Percentiles rank a stretch among this genome's conserved stretches.
Conservation (phyloP, 2,113 vertebrate species). For the Cryptotis parvus region DNA sequence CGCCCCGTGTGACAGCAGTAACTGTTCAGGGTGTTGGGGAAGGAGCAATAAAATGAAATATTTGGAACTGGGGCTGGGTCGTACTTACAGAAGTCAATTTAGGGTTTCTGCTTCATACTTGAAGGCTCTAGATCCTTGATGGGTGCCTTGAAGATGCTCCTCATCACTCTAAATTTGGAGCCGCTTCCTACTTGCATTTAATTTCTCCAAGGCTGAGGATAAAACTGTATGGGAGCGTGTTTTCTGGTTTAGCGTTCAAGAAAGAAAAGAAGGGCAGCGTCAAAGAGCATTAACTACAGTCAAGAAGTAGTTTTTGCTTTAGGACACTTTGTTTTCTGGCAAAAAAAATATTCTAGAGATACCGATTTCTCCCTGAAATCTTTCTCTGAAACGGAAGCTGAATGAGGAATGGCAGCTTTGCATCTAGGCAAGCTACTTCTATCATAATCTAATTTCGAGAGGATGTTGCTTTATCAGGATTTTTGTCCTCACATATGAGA, state of each 20-base stretch:
- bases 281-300: constrained; percentile 47
- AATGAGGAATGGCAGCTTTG: neutral
- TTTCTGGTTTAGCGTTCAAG: neutral
- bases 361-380: neutral
- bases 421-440: neutral
- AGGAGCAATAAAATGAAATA: neutral
- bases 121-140: neutral
- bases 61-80: neutral
- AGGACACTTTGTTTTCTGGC: neutral
- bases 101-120: neutral
- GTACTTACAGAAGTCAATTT: neutral
- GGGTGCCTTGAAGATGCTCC: neutral
- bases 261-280: constrained; percentile 9
- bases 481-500: constrained; percentile 27
- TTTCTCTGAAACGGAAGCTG: neutral
- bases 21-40: neutral
- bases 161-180: neutral
- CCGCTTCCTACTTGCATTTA: neutral
- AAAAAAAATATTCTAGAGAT: neutral
- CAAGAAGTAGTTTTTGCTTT: constrained; percentile 9
- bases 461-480: neutral
- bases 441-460: neutral
- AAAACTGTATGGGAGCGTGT: neutral
- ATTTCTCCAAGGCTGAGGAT: constrained; percentile 6
- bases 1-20: neutral